Evolutionary conservation across 2,888 invertebrate genomes (phyloP), one percentile per base, ranked within the genome.

Genomic region (Kuschelorhynchus macadamiae): DNA sequence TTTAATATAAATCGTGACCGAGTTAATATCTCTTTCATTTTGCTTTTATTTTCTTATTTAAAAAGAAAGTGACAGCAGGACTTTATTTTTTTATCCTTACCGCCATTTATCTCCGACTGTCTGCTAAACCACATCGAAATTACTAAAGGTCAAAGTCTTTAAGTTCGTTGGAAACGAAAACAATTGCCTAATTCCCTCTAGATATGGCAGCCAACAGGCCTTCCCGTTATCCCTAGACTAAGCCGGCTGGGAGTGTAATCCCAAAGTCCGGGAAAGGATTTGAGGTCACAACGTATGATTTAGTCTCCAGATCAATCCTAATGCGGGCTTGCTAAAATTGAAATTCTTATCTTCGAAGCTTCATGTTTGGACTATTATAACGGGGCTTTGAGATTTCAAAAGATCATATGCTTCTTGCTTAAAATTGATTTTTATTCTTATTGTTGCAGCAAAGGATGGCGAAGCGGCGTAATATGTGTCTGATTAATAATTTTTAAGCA

Each of bases 211-310:
- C 59, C 53, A 57, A 63, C 63, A 68, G 59, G 63, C 68, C 68
- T 52, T 59, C 30, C 41, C 52, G 36, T 68, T 63, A 68, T 68
- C 63, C 63, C 53, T 33, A 21, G 49, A 44, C 63, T 68, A 63
- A 68, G 68, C 68, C 63, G 68, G 57, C 41, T 57, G 57, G 63
- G 59, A 36, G 52, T 57, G 68, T 68, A 68, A 68, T 68, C 68
- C 67, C 33, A 42, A 56, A 62, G 56, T 56, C 67, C 62, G 49
- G 62, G 62, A 42, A 49, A 18, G 67, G 61, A 67, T 67, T 61
- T 62, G 55, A 57, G 62, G 68, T 63, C 63, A 67, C 67, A 67
- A 67, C 59, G 68, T 68, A 68, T 68, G 68, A 68, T 68, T 68
- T 68, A 68, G 68, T 63, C 63, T 44, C 46, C 63, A 68, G 68